Evolutionary conservation across 2,888 invertebrate species (phyloP), one percentile per base, ranked within the genome.

Genomic region (Meiosimyza decipiens): DNA sequence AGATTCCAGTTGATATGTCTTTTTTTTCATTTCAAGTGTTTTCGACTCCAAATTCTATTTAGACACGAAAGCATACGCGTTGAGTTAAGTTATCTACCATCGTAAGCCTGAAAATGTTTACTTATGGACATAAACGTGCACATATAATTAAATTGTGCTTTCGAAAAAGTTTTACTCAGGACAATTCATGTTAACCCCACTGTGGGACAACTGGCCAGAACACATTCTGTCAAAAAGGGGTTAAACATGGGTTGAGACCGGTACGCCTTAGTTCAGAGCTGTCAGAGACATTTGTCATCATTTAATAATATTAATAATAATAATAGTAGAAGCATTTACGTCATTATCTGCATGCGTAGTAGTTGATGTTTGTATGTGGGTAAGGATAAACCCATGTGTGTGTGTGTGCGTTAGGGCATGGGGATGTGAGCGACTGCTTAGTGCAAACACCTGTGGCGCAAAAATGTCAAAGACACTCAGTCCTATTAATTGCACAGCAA

Each of bases 391-490:
- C 16, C 13, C 54, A 7, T 67, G 47, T 52, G 22, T 18, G 66
- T 40, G 16, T 73, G 60, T 66, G 54, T 68, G 63, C 75, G 75
- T 74, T 73, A 75, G 73, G 72, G 74, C 74, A 71, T 73, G 65
- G 52, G 63, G 55, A 40, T 13, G 16, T 47, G 55, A 33, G 28
- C 33, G 52, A 59, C 22, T 77, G 76, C 70, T 82, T 80, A 82
- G 78, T 79, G 80, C 76, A 82, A 81, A 84, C 86, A 87, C 86
- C 86, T 86, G 87, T 86, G 86, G 86, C 87, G 82, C 81, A 82
- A 73, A 80, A 77, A 76, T 82, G 81, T 83, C 83, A 80, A 71
- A 54, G 78, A 77, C 80, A 82, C 72, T 75, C 47, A 76, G 77
- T 79, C 79, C 78, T 80, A 85, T 85, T 84, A 84, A 85, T 85